phyloP scores from a whole-genome alignment of 2,888 invertebrate genomes.

The Glyphotaelius pellucidus region DNA sequence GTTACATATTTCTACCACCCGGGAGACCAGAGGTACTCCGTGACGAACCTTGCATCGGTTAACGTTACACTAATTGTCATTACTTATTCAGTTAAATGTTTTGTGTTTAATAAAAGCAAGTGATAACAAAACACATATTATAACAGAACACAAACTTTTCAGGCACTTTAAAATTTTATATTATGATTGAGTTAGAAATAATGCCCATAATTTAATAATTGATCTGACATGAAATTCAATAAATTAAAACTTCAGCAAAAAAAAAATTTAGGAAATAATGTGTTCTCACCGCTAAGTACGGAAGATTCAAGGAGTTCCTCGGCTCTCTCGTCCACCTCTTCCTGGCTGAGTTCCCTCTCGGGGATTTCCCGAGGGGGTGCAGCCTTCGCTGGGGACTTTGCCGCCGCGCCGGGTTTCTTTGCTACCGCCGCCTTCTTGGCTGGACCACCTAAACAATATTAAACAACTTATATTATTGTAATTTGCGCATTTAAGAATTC shows the following conservation, averaged over 20 bases:
- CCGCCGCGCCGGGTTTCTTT: constrained; percentile 68
- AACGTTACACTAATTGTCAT: too few relatives aligned
- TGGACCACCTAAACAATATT: constrained; percentile 36
- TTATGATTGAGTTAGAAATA: too few relatives aligned
- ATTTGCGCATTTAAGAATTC: too few relatives aligned
- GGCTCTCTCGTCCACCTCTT: constrained; percentile 87
- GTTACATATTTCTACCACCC: too few relatives aligned
- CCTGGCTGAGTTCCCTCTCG: constrained; percentile 84
- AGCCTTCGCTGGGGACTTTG: constrained; percentile 70
- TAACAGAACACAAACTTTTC: too few relatives aligned
- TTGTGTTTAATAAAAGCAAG: too few relatives aligned
- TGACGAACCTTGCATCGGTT: too few relatives aligned
- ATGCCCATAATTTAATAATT: neutral
- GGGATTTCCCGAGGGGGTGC: constrained; percentile 73
- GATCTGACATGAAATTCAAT: neutral
- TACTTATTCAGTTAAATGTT: too few relatives aligned
- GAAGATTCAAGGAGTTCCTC: constrained; percentile 81
- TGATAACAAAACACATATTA: too few relatives aligned
- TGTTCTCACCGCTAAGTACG: constrained; percentile 73
- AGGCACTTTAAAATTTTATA: too few relatives aligned
- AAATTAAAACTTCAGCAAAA: neutral
- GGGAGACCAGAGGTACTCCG: too few relatives aligned
- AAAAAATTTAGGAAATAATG: neutral
- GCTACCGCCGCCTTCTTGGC: constrained; percentile 70
- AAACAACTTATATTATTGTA: neutral